Percentiles rank a stretch among this genome's conserved stretches.
Evolutionary conservation across 2,797 vertebrate species (phyloP).

Genomic region (Tachyglossus aculeatus): DNA sequence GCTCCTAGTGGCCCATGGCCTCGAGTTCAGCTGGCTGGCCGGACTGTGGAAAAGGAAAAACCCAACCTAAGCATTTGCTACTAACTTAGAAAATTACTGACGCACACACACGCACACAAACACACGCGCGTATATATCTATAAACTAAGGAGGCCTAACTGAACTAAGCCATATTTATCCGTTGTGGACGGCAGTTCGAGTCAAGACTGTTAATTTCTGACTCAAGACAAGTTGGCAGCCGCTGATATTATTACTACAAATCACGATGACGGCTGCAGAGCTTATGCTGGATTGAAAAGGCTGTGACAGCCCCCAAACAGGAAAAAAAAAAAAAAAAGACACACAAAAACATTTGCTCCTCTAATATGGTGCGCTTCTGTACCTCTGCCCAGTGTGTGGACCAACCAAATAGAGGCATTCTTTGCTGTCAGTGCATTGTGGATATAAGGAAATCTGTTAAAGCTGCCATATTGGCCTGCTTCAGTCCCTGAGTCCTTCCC

Average conservation of each 20-base stretch:
- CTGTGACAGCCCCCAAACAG: slow-evolving; percentile 49
- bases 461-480: slow-evolving; percentile 84
- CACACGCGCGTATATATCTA: slow-evolving; percentile 20
- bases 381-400: slow-evolving; percentile 72
- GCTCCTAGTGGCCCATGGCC: background rate
- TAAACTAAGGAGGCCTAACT: slow-evolving; percentile 72
- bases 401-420: slow-evolving; percentile 80
- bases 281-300: slow-evolving; percentile 56
- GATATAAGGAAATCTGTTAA: slow-evolving; percentile 84
- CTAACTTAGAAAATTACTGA: slow-evolving; percentile 17
- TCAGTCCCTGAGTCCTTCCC: slow-evolving; percentile 74
- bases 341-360: slow-evolving; percentile 70
- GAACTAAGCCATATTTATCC: slow-evolving; percentile 91
- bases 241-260: slow-evolving; percentile 63
- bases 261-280: slow-evolving; percentile 63
- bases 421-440: slow-evolving; percentile 93
- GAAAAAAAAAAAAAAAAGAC: slow-evolving; percentile 35
- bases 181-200: slow-evolving; percentile 72
- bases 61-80: slow-evolving; percentile 11
- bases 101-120: slow-evolving; percentile 5
- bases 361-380: slow-evolving; percentile 54
- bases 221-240: slow-evolving; percentile 75
- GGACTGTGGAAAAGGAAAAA: slow-evolving; percentile 66
- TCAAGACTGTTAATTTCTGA: slow-evolving; percentile 71
- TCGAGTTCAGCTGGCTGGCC: slow-evolving; percentile 49